These are phyloP conservation scores for Minunthozetes semirufus DNA, from an alignment of 2,888 invertebrate species.

Conservation along the genomic window DNA sequence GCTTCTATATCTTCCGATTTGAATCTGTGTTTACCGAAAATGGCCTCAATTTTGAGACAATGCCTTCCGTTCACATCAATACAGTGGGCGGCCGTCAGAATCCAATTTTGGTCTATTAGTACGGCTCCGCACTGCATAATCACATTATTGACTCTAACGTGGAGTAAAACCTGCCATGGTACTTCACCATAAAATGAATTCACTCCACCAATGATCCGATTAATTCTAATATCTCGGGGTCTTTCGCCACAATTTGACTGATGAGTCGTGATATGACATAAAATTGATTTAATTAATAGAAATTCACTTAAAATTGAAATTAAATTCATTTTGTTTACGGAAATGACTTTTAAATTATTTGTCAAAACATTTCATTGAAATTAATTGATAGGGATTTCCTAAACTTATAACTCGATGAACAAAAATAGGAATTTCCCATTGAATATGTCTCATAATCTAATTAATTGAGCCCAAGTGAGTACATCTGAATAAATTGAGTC, in stretches of 20 bases:
- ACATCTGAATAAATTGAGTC: too few relatives aligned
- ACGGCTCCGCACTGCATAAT: slow-evolving; percentile 88
- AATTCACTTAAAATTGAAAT: too few relatives aligned
- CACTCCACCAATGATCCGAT: slow-evolving; percentile 69
- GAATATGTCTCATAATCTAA: too few relatives aligned
- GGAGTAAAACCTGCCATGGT: slow-evolving; percentile 63
- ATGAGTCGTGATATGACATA: too few relatives aligned
- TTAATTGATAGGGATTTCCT: too few relatives aligned
- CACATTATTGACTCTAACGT: slow-evolving; percentile 71
- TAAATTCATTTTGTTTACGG: too few relatives aligned
- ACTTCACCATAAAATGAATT: slow-evolving; percentile 71
- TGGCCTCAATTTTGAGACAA: background rate
- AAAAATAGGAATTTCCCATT: too few relatives aligned
- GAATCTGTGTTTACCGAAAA: slow-evolving; percentile 13
- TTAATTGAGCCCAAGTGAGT: too few relatives aligned
- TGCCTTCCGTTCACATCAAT: slow-evolving; percentile 34
- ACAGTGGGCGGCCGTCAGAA: slow-evolving; percentile 77
- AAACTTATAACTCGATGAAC: too few relatives aligned
- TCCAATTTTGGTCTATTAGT: slow-evolving; percentile 78
- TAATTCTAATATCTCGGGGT: slow-evolving; percentile 2
- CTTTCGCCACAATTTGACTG: background rate
- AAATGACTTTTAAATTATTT: too few relatives aligned
- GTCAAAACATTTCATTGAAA: too few relatives aligned
- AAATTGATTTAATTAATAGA: too few relatives aligned
- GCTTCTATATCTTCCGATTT: background rate